Percentiles rank a stretch among this genome's conserved stretches.
Conservation (phyloP, 2,888 invertebrate genomes). For the Onthophagus sagittarius region DNA sequence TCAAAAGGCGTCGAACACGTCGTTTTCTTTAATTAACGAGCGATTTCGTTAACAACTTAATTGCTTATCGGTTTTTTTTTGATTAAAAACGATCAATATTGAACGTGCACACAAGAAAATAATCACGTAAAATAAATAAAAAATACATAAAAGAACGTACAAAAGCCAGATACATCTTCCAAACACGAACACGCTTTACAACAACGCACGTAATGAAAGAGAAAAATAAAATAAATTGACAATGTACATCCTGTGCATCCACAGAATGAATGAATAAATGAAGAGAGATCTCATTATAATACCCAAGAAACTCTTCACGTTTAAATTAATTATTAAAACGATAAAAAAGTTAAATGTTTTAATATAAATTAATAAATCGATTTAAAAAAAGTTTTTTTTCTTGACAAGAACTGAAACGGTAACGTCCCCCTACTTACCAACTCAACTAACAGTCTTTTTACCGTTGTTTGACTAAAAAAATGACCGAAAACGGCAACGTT, state of each 20-base stretch:
- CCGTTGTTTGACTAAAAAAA: neutral
- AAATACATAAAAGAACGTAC: neutral
- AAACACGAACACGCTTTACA: slow-evolving; percentile 1
- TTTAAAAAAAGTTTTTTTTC: neutral
- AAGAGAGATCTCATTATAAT: neutral
- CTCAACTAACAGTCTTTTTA: neutral
- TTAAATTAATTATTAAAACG: too few species aligned
- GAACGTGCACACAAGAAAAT: neutral
- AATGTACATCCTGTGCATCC: slow-evolving; percentile 19
- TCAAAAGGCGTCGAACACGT: neutral
- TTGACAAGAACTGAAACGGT: neutral
- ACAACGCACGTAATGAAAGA: neutral
- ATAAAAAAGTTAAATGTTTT: neutral
- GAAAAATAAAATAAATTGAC: slow-evolving; percentile 21
- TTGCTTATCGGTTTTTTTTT: neutral
- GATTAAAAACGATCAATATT: neutral
- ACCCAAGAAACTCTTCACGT: neutral
- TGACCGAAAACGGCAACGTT: neutral
- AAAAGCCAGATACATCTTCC: neutral
- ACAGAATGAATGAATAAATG: too few species aligned
- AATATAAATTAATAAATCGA: neutral
- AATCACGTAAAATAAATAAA: neutral
- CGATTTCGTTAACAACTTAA: neutral
- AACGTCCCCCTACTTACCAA: neutral
- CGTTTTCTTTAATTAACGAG: neutral